Evolutionary conservation across 2,797 vertebrate genomes (phyloP).

Genomic region (Pelodytes ibericus): DNA sequence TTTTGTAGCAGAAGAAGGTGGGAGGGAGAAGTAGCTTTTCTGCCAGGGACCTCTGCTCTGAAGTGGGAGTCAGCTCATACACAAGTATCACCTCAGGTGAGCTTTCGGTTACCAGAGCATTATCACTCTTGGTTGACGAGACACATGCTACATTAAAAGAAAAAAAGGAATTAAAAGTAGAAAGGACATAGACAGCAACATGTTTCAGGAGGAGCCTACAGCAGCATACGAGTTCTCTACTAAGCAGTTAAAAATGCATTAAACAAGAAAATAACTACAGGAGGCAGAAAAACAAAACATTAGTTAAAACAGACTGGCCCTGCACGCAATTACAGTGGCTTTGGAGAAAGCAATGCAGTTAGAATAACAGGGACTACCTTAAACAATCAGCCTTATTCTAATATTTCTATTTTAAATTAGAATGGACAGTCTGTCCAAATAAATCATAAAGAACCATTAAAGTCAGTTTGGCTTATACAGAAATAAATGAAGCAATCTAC

Average conservation of each 20-base stretch:
- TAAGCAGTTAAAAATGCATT: constrained; percentile 12
- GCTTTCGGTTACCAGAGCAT: constrained; percentile 58
- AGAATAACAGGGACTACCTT: no score
- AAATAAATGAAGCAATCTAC: no score
- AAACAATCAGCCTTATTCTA: no score
- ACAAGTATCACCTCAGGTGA: constrained; percentile 82
- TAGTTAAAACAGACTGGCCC: not conserved
- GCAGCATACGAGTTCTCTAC: not conserved
- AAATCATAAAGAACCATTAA: no score
- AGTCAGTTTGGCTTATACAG: no score
- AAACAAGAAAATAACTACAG: not conserved
- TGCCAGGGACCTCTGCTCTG: constrained; percentile 85
- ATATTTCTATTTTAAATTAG: no score
- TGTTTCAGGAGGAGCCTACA: not conserved
- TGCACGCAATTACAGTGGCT: not conserved
- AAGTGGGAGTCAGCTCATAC: constrained; percentile 83
- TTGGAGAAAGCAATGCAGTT: not conserved
- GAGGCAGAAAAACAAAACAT: not conserved
- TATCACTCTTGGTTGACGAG: constrained; percentile 64
- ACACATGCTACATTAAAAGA: constrained; percentile 45
- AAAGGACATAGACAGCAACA: not conserved
- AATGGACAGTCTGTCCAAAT: no score
- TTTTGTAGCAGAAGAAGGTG: constrained; percentile 96
- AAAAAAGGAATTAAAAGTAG: rapidly evolving
- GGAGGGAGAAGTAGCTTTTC: constrained; percentile 82